Percentiles rank a stretch among this genome's conserved stretches.
These are phyloP conservation scores for Strix uralensis DNA, from an alignment of 2,113 vertebrate genomes.

Conservation along the genomic window DNA sequence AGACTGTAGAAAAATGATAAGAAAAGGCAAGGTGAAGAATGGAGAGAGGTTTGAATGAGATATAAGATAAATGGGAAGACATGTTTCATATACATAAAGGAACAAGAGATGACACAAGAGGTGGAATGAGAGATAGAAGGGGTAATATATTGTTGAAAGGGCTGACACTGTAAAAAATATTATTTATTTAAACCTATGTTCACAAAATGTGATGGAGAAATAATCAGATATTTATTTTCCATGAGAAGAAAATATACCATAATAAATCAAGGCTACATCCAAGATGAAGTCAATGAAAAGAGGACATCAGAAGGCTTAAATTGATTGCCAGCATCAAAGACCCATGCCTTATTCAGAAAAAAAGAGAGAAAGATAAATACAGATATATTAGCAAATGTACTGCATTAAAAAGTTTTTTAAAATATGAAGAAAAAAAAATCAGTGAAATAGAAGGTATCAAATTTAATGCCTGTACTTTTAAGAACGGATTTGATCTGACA, in stretches of 20 bases:
- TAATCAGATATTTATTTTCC: not conserved
- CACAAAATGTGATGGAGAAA: not conserved
- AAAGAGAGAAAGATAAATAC: not conserved
- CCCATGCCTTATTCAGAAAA: not conserved
- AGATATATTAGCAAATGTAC: not conserved
- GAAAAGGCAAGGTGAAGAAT: slow-evolving; percentile 11
- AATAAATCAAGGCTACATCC: not conserved
- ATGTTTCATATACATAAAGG: not conserved
- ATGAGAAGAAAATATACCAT: not conserved
- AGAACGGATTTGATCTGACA: slow-evolving; percentile 21
- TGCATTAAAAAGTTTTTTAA: not conserved
- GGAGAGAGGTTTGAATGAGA: not conserved
- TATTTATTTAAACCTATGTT: not conserved
- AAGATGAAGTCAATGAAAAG: not conserved
- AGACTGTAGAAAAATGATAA: not conserved
- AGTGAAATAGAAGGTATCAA: not conserved
- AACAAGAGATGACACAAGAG: not conserved
- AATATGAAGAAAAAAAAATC: not conserved
- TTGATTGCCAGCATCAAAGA: not conserved
- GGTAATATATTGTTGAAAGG: not conserved
- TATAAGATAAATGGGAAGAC: slow-evolving; percentile 21
- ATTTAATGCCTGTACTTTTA: not conserved
- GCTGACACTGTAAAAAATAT: not conserved
- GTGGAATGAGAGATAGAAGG: not conserved
- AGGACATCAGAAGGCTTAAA: not conserved